Base-by-base conservation (phyloP, 2,113 vertebrate genomes). In the Arothron firmamentum region DNA sequence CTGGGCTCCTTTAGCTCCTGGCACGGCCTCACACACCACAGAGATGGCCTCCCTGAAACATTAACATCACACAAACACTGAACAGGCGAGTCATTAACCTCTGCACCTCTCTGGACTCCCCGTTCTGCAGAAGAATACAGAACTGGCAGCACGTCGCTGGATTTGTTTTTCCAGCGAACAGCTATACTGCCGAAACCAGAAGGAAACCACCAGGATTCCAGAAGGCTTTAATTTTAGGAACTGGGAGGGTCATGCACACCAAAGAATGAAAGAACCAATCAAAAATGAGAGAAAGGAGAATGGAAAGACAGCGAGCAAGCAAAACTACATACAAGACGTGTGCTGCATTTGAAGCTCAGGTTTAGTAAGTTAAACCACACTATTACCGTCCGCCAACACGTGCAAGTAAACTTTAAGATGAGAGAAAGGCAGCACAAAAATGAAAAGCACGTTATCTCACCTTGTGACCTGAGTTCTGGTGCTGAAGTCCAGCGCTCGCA, bases 381-480 rank as follows among this genome's bases (percentile, higher is more conserved):
- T 49, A 23, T 56, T 17, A 63, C 10, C 42, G 19, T 45, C 12
- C 45, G 6, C 15, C 45, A n/a, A 45, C 34, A 41, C 25, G 41
- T 31, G 28, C 46, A 34, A 23, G 67, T 1, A 0, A 12, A 8
- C 62, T n/a, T 34, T 46, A 12, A 51, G 23, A 47, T 5, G 1
- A 62, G 48, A 43, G 28, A 21, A 52, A 56, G 50, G 9, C 23
- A 49, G 60, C n/a, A 20, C 17, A 19, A 6, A 6, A 18, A 47
- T 15, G 46, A 48, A 38, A 2, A 28, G 52, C 4, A 19, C 45
- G 41, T 4, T 6, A n/a, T 21, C 92, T 90, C 76, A 99, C 96
- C 96, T 94, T 84, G 96, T 99, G 88, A 98, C 96, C 85, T 98
- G 96, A 3, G 96, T 99, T 80, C 96, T 92, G 72, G 96, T 99